These are phyloP conservation scores for Styela plicata DNA, from an alignment of 23 tunicate species.

Conservation along the genomic window DNA sequence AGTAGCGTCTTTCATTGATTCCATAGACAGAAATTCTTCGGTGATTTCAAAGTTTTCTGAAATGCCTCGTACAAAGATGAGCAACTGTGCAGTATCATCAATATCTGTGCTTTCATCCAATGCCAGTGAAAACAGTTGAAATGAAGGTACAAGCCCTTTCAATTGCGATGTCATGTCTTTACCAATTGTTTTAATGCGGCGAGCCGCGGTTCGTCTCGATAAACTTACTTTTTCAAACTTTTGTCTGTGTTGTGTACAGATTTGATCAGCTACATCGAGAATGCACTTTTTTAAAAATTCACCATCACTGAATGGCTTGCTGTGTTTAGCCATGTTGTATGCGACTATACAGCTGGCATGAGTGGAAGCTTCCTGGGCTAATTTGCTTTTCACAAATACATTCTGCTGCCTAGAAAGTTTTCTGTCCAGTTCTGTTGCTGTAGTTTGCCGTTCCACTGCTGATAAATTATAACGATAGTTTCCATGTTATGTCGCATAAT, in stretches of 20 bases:
- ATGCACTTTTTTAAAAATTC: slow-evolving; percentile 25
- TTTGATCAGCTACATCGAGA: slow-evolving; percentile 37
- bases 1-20: slow-evolving; percentile 73
- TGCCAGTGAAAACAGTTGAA: slow-evolving; percentile 78
- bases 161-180: slow-evolving; percentile 80
- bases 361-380: slow-evolving; percentile 66
- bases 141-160: slow-evolving; percentile 64
- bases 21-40: slow-evolving; percentile 61
- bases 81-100: slow-evolving; percentile 35
- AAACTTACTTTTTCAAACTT: slow-evolving; percentile 72
- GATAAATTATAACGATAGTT: slow-evolving; percentile 63
- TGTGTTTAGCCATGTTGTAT: slow-evolving; percentile 69
- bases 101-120: slow-evolving; percentile 63
- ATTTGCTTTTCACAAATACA: slow-evolving; percentile 65
- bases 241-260: slow-evolving; percentile 70
- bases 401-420: slow-evolving; percentile 63
- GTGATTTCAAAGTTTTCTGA: slow-evolving; percentile 48
- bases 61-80: slow-evolving; percentile 34
- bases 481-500: slow-evolving; percentile 52
- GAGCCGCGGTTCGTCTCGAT: slow-evolving; percentile 80
- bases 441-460: slow-evolving; percentile 69
- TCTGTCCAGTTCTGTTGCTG: slow-evolving; percentile 75
- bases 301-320: slow-evolving; percentile 38
- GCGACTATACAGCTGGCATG: slow-evolving; percentile 71
- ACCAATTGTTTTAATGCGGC: slow-evolving; percentile 88